phyloP scores from a whole-genome alignment of 2,113 vertebrate genomes.

The Eubucco bourcierii region DNA sequence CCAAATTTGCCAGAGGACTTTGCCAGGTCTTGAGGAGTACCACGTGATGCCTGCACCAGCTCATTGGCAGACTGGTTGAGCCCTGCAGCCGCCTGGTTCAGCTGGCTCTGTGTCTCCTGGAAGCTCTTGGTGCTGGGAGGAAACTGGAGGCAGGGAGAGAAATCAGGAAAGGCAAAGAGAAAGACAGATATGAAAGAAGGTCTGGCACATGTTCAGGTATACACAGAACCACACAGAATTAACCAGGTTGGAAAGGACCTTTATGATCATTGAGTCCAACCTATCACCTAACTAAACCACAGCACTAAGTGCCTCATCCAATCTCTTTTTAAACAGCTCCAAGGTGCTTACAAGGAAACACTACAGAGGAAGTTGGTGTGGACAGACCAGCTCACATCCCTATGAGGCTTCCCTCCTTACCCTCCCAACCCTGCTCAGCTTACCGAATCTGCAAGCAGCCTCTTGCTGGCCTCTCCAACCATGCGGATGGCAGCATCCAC shows the following conservation, averaged over 20 bases:
- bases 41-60: conserved; percentile 91
- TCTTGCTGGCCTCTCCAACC: conserved; percentile 95
- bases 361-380: rapidly evolving
- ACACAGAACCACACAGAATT: neutral
- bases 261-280: too few species aligned
- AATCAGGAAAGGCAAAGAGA: neutral
- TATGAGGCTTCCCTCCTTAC: neutral
- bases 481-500: conserved; percentile 93
- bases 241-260: too few species aligned
- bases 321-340: too few species aligned
- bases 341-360: too few species aligned
- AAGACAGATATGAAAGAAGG: neutral
- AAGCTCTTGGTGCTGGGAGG: conserved; percentile 91
- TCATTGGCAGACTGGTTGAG: conserved; percentile 97
- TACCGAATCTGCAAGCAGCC: conserved; percentile 86
- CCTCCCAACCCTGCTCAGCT: neutral
- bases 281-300: too few species aligned
- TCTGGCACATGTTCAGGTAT: neutral
- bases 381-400: rapidly evolving
- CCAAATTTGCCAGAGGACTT: conserved; percentile 93
- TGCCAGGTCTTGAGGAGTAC: conserved; percentile 91
- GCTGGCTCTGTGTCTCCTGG: conserved; percentile 90
- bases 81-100: conserved; percentile 89
- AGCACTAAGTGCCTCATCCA: too few species aligned
- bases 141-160: conserved; percentile 77